phyloP scores from a whole-genome alignment of 2,797 vertebrate genomes.

The Microtus californicus region DNA sequence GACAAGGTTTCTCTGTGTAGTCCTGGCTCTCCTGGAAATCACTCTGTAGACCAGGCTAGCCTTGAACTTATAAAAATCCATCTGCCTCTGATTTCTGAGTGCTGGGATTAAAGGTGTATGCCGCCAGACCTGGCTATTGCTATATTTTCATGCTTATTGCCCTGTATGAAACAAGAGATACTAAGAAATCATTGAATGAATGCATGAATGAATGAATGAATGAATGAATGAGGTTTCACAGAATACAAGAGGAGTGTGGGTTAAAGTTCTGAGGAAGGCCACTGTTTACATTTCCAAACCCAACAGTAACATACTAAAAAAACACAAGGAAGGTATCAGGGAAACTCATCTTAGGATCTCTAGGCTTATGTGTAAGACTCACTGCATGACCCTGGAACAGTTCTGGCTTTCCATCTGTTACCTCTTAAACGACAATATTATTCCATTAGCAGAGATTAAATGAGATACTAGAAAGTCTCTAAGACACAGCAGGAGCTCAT shows the following conservation, averaged over 20 bases:
- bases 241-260: background rate
- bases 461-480: constrained; percentile 10
- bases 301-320: background rate
- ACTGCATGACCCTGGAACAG: background rate
- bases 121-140: background rate
- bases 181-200: background rate
- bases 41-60: background rate
- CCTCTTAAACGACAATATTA: constrained; percentile 22
- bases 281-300: background rate
- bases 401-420: background rate
- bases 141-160: background rate
- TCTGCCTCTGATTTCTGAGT: background rate
- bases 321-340: background rate
- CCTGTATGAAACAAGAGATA: background rate
- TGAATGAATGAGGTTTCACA: background rate
- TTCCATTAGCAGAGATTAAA: background rate
- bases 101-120: background rate
- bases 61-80: background rate
- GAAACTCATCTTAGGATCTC: background rate
- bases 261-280: background rate
- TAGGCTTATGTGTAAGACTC: background rate
- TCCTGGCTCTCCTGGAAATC: background rate
- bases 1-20: background rate
- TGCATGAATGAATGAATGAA: background rate
- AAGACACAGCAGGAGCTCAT: background rate